Percentiles rank a stretch among this genome's conserved stretches.
These are phyloP conservation scores for Spondyliosoma cantharus DNA, from an alignment of 2,797 vertebrate species.

Conservation along the genomic window DNA sequence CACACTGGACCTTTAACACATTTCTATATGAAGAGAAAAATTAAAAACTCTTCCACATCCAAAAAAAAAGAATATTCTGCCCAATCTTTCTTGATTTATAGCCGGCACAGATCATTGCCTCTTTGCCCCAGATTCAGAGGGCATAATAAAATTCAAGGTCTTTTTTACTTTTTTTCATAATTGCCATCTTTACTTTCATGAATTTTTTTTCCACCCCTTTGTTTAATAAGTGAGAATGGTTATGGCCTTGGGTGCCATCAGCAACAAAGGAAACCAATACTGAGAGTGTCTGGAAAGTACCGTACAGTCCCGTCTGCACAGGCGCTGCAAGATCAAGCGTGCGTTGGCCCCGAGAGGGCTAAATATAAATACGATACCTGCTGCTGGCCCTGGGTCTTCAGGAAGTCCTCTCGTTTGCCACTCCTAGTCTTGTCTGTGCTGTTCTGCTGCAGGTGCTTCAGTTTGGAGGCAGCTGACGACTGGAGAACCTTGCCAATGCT, in stretches of 20 bases:
- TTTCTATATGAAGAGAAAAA: constrained; percentile 17
- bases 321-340: constrained; percentile 21
- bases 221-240: not conserved
- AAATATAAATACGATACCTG: constrained; percentile 72
- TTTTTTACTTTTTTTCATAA: not conserved
- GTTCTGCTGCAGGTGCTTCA: constrained; percentile 94
- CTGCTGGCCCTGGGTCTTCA: constrained; percentile 92
- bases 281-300: constrained; percentile 1
- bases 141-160: not conserved
- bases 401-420: constrained; percentile 91
- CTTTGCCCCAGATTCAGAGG: constrained; percentile 19
- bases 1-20: not conserved
- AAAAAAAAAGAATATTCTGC: not conserved
- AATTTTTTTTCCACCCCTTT: not conserved
- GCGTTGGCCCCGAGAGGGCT: not conserved
- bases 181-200: constrained; percentile 10
- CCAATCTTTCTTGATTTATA: constrained; percentile 40
- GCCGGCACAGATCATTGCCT: constrained; percentile 12
- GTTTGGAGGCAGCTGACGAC: constrained; percentile 87
- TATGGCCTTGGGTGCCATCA: not conserved
- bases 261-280: not conserved
- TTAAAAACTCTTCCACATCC: constrained; percentile 4
- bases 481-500: constrained; percentile 87
- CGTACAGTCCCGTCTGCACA: not conserved
- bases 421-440: constrained; percentile 94